Conservation (phyloP, 2,113 vertebrate species). For the Indicator indicator region DNA sequence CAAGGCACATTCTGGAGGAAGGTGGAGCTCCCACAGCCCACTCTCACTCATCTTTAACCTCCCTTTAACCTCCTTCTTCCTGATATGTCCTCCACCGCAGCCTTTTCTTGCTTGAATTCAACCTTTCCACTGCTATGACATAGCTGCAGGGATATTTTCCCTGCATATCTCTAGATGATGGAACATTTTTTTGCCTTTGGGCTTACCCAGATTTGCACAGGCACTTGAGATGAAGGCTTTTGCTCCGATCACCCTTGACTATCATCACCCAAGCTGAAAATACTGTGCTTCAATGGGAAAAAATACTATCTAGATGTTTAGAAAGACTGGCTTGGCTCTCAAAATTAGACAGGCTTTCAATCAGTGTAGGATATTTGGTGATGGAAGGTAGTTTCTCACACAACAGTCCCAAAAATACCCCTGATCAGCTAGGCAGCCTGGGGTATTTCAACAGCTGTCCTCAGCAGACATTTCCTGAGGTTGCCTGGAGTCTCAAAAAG, state of each 20-base stretch:
- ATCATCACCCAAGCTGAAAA: not conserved
- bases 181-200: not conserved
- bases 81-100: not conserved
- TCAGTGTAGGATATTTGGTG: not conserved
- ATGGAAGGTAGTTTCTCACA: not conserved
- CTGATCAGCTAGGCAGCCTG: not conserved
- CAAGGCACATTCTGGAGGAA: not conserved
- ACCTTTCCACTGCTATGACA: not conserved
- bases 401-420: not conserved
- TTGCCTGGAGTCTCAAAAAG: conserved; percentile 42
- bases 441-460: not conserved
- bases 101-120: not conserved
- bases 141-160: not conserved
- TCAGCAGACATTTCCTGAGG: not conserved
- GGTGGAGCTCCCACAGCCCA: not conserved
- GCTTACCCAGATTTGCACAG: not conserved
- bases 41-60: not conserved
- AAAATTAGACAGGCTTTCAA: not conserved
- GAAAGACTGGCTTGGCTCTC: not conserved
- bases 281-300: fast-evolving
- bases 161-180: not conserved
- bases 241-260: not conserved
- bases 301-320: not conserved
- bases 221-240: not conserved
- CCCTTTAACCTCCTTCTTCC: not conserved